A percentile compares a stretch with the other conserved stretches of the same genome.
phyloP scores from a whole-genome alignment of 2,888 invertebrate genomes.

The Maniola hyperantus region DNA sequence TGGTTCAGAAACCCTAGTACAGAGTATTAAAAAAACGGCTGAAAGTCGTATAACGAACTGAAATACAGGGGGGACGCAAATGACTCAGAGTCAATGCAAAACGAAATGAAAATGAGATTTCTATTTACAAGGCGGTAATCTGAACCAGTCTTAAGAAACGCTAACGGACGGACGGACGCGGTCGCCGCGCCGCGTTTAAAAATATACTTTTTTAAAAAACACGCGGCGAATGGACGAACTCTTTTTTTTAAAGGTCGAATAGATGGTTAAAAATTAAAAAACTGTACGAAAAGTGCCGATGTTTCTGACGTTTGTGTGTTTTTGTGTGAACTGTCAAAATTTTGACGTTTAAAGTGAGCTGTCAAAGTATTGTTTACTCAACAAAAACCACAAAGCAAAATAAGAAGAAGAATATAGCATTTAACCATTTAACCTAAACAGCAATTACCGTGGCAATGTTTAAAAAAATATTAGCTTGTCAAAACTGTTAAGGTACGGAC shows the following conservation, averaged over 20 bases:
- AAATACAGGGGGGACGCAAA: slow-evolving; percentile 6
- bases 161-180: slow-evolving; percentile 55
- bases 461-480: too few relatives aligned
- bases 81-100: slow-evolving; percentile 40
- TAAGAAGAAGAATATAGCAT: too few relatives aligned
- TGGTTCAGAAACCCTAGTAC: not conserved
- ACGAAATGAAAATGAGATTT: slow-evolving; percentile 54
- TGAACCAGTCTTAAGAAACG: slow-evolving; percentile 55
- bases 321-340: not conserved
- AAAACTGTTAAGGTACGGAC: too few relatives aligned
- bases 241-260: not conserved
- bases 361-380: not conserved
- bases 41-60: not conserved
- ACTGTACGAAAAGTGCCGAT: not conserved
- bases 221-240: not conserved
- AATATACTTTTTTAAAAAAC: not conserved
- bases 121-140: slow-evolving; percentile 64
- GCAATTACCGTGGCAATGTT: too few relatives aligned
- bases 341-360: not conserved
- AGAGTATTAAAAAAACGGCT: not conserved
- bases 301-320: not conserved
- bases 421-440: too few relatives aligned
- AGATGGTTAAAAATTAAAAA: not conserved
- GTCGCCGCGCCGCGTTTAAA: slow-evolving; percentile 25
- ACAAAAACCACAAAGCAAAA: too few relatives aligned